Evolutionary conservation across 2,113 vertebrate genomes (phyloP).

Genomic region (Gambusia holbrooki): DNA sequence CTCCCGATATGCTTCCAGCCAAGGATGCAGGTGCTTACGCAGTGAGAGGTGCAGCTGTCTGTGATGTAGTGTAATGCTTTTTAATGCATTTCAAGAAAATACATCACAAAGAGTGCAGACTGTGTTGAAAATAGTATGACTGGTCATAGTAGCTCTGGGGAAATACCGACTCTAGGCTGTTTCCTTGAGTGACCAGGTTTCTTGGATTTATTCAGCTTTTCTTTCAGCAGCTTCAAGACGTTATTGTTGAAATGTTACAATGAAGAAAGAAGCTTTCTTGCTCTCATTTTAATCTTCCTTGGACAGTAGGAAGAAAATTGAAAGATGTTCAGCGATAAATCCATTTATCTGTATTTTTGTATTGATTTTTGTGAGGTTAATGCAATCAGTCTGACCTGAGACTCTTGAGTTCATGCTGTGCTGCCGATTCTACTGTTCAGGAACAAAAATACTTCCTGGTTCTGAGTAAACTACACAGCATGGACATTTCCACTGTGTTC

Average conservation of each 20-base stretch:
- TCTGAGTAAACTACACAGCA: not conserved
- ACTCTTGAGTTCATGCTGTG: no score
- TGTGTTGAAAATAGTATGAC: slow-evolving; percentile 1
- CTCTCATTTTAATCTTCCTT: not conserved
- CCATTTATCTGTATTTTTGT: no score
- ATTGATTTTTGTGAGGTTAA: no score
- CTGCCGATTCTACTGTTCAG: not conserved
- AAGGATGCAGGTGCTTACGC: slow-evolving; percentile 24
- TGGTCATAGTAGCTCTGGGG: slow-evolving; percentile 15
- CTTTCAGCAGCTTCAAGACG: not conserved
- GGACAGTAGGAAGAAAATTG: no score
- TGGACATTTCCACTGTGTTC: not conserved
- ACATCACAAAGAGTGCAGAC: not conserved
- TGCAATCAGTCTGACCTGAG: no score
- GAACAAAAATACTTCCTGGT: not conserved
- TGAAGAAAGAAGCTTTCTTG: not conserved
- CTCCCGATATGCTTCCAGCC: slow-evolving; percentile 12
- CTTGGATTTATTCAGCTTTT: not conserved
- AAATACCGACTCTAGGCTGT: slow-evolving; percentile 26
- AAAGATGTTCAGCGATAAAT: no score
- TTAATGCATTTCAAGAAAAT: slow-evolving; percentile 12
- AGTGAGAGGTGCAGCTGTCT: slow-evolving; percentile 5
- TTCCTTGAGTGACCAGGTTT: slow-evolving; percentile 13
- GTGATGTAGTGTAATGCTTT: slow-evolving; percentile 5
- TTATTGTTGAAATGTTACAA: not conserved